Conservation (phyloP, 2,113 vertebrate genomes). For the Paradoxurus hermaphroditus region DNA sequence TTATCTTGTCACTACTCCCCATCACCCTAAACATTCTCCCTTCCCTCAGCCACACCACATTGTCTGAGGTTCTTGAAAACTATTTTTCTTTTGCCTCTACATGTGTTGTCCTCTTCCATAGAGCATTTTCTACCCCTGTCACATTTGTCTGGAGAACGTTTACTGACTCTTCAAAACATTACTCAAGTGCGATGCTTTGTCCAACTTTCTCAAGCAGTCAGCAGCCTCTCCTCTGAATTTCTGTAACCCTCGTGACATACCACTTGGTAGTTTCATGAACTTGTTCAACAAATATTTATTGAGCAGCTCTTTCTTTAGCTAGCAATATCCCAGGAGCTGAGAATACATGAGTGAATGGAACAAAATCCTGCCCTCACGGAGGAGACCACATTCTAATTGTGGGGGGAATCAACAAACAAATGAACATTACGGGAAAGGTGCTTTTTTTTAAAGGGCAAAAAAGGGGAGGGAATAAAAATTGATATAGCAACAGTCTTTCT, state of each 20-base stretch:
- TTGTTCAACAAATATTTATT: neutral
- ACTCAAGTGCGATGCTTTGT: neutral
- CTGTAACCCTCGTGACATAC: neutral
- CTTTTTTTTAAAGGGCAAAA: neutral
- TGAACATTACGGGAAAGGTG: neutral
- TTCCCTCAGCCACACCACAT: neutral
- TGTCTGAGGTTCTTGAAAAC: neutral
- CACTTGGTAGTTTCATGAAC: neutral
- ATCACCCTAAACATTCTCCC: neutral
- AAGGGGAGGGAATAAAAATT: neutral
- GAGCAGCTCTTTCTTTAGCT: neutral
- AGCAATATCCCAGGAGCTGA: neutral
- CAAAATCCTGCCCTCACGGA: neutral
- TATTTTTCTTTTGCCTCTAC: neutral
- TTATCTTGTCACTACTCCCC: neutral
- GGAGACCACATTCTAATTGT: neutral
- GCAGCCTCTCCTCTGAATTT: neutral
- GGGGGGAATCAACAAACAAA: neutral
- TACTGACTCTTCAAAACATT: neutral
- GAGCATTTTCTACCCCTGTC: neutral
- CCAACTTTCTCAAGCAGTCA: neutral
- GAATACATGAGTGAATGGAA: neutral
- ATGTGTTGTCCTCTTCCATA: neutral
- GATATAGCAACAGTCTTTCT: neutral
- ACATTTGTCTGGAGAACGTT: neutral